These are phyloP conservation scores for Kuschelorhynchus macadamiae DNA, from an alignment of 2,888 invertebrate genomes.

Conservation along the genomic window DNA sequence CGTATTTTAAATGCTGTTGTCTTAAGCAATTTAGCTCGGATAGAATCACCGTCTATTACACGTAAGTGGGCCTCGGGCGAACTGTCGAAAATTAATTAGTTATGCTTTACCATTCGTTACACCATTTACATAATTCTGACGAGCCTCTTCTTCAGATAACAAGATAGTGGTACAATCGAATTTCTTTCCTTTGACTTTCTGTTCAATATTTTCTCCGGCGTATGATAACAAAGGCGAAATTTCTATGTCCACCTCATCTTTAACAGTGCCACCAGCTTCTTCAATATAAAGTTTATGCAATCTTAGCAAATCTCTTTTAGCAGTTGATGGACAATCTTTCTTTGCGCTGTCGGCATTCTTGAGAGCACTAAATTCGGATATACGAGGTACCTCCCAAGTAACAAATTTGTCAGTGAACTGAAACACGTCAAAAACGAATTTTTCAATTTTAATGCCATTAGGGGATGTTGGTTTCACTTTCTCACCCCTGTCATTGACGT, in stretches of 20 bases:
- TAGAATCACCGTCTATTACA: no score
- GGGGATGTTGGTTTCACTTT: slow-evolving; percentile 83
- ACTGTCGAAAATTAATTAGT: no score
- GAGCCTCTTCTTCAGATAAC: slow-evolving; percentile 54
- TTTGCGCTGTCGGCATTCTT: slow-evolving; percentile 93
- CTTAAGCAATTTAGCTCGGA: no score
- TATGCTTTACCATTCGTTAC: slow-evolving; percentile 29
- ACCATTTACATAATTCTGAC: slow-evolving; percentile 22
- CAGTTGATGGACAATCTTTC: slow-evolving; percentile 93
- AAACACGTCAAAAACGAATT: slow-evolving; percentile 99
- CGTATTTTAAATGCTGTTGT: no score
- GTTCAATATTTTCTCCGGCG: slow-evolving; percentile 86
- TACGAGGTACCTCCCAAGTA: slow-evolving; percentile 92
- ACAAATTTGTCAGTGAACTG: slow-evolving; percentile 92
- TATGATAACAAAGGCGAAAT: slow-evolving; percentile 93
- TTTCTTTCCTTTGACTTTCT: slow-evolving; percentile 56
- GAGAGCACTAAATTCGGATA: slow-evolving; percentile 96
- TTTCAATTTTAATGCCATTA: slow-evolving; percentile 99
- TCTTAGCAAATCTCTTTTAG: slow-evolving; percentile 81
- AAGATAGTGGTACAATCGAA: slow-evolving; percentile 56
- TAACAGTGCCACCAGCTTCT: slow-evolving; percentile 84
- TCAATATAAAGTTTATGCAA: slow-evolving; percentile 86
- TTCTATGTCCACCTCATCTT: slow-evolving; percentile 80
- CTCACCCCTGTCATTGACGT: slow-evolving; percentile 80
- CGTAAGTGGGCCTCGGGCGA: no score